Percentiles rank a stretch among this genome's conserved stretches.
Evolutionary conservation across 2,797 vertebrate genomes (phyloP).

Genomic region (Epinephelus awoara): DNA sequence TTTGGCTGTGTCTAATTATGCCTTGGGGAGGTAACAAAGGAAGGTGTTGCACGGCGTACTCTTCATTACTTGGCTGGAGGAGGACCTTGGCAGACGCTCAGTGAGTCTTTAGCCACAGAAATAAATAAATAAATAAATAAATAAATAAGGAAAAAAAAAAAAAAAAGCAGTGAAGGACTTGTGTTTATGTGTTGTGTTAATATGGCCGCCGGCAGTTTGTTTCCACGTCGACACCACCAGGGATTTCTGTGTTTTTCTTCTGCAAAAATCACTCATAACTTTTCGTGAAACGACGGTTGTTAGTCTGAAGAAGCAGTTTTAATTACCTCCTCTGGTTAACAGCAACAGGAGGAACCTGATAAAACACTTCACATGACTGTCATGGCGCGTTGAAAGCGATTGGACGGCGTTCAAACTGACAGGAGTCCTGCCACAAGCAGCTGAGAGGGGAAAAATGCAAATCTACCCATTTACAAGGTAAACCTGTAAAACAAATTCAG

Average conservation of each 20-base stretch:
- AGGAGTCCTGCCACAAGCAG: slow-evolving; percentile 21
- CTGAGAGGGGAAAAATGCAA: slow-evolving; percentile 36
- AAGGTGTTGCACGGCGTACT: slow-evolving; percentile 42
- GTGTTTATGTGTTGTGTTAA: neutral
- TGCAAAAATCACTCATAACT: neutral
- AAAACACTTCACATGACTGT: slow-evolving; percentile 18
- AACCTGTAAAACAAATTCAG: slow-evolving; percentile 65
- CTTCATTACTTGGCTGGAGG: slow-evolving; percentile 49
- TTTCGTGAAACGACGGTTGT: neutral
- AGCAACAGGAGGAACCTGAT: neutral
- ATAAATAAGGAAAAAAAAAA: too few relatives aligned
- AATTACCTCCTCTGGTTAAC: slow-evolving; percentile 43
- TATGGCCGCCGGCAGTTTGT: neutral
- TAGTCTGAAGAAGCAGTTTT: slow-evolving; percentile 14
- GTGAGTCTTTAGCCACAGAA: slow-evolving; percentile 8
- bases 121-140: too few relatives aligned
- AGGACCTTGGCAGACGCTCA: slow-evolving; percentile 41
- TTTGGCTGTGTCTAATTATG: slow-evolving; percentile 69
- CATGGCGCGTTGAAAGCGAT: neutral
- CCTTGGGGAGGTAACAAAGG: slow-evolving; percentile 71
- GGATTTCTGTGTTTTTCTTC: slow-evolving; percentile 3
- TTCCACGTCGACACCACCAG: neutral
- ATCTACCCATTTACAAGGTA: slow-evolving; percentile 66
- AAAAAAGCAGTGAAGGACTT: too few relatives aligned
- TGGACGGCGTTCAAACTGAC: slow-evolving; percentile 16